Evolutionary conservation across 1,140 invertebrate genomes (phyloP).

Genomic region (Cotesia typhae): DNA sequence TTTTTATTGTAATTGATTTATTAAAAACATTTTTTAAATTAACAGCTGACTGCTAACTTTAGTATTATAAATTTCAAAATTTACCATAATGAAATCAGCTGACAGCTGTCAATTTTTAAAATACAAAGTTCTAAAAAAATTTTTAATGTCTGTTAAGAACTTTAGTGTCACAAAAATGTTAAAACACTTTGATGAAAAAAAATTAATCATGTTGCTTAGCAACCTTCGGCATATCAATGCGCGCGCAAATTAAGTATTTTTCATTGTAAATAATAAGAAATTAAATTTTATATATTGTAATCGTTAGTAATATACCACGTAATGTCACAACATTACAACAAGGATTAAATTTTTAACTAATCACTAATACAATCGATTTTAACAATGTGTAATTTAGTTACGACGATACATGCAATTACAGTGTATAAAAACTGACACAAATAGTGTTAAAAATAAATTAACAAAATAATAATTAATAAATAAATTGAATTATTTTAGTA

Average conservation of each 20-base stretch:
- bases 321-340: slow-evolving; percentile 1
- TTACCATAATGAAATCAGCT: too few relatives aligned
- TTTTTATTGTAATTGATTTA: too few relatives aligned
- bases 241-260: not conserved
- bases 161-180: too few relatives aligned
- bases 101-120: too few relatives aligned
- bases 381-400: slow-evolving; percentile 2
- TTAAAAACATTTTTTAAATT: too few relatives aligned
- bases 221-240: slow-evolving; percentile 1
- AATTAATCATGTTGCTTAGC: not conserved
- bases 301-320: not conserved
- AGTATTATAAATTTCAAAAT: too few relatives aligned
- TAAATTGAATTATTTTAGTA: not conserved
- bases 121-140: too few relatives aligned
- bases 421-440: not conserved
- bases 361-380: not conserved
- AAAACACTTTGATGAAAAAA: not conserved
- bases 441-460: not conserved
- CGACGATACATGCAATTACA: slow-evolving; percentile 9
- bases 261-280: too few relatives aligned
- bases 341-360: not conserved
- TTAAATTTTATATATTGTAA: too few relatives aligned
- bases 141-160: too few relatives aligned
- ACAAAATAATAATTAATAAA: not conserved
- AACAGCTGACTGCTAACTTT: too few relatives aligned